Percentiles rank a stretch among this genome's conserved stretches.
Conservation (phyloP, 2,113 vertebrate species). For the Hemicordylus capensis region DNA sequence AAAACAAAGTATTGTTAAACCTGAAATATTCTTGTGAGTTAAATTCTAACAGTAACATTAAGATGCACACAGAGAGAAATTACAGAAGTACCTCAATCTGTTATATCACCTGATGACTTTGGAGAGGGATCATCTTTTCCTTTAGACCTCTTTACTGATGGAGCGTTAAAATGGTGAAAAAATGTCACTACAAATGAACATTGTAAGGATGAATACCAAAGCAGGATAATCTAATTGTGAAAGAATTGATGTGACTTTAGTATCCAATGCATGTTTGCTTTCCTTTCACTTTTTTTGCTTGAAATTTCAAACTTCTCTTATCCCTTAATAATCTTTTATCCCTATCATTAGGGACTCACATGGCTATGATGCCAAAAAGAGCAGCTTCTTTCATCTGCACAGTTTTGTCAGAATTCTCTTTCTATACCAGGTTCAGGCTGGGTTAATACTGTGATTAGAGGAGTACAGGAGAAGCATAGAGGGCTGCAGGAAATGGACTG, state of each 20-base stretch:
- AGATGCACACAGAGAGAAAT: background rate
- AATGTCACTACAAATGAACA: too few relatives aligned
- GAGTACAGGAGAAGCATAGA: background rate
- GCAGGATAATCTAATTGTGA: background rate
- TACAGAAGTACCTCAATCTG: background rate
- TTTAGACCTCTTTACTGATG: background rate
- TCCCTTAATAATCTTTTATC: too few relatives aligned
- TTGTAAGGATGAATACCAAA: background rate
- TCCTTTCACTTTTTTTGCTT: background rate
- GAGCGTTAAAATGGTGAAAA: background rate
- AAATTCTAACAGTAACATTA: background rate
- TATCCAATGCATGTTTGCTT: background rate
- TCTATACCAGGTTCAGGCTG: background rate
- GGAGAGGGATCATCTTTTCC: background rate
- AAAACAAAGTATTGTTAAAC: background rate
- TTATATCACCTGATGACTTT: background rate
- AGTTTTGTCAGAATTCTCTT: background rate
- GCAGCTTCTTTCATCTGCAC: background rate
- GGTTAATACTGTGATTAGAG: slow-evolving; percentile 14
- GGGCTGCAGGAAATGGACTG: background rate
- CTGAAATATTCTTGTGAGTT: background rate
- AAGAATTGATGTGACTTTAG: background rate
- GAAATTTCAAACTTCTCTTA: background rate
- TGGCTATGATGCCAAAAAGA: background rate
- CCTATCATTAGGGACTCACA: background rate